These are phyloP conservation scores for Andricus curvator DNA, from an alignment of 2,888 invertebrate genomes.

Conservation along the genomic window DNA sequence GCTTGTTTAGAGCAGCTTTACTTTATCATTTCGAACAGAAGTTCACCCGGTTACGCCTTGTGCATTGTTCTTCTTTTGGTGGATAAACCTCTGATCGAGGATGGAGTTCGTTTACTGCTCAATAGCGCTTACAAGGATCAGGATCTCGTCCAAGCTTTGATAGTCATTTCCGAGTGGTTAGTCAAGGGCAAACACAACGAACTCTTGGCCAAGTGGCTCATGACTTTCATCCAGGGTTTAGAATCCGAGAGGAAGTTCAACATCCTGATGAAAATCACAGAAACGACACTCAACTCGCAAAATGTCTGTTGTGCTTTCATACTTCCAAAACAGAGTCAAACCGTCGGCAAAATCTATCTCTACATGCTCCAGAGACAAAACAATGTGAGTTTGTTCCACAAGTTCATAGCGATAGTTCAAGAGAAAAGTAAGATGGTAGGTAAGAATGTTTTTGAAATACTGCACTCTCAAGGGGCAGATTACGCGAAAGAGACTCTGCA, in stretches of 20 bases:
- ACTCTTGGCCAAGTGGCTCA: constrained; percentile 84
- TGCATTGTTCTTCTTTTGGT: constrained; percentile 82
- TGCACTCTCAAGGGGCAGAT: constrained; percentile 81
- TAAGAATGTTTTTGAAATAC: constrained; percentile 74
- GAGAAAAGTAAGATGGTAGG: constrained; percentile 61
- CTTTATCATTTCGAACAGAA: constrained; percentile 81
- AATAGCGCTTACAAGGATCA: constrained; percentile 77
- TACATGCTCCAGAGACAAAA: constrained; percentile 83
- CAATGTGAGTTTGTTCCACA: constrained; percentile 82
- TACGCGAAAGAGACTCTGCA: constrained; percentile 80
- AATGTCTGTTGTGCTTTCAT: constrained; percentile 59
- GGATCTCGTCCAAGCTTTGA: constrained; percentile 82
- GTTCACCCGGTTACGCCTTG: constrained; percentile 81
- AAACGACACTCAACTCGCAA: constrained; percentile 79
- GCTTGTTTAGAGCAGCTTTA: constrained; percentile 82
- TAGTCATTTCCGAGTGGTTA: constrained; percentile 85
- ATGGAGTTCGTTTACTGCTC: constrained; percentile 79
- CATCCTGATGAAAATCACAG: constrained; percentile 82
- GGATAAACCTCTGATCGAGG: constrained; percentile 55
- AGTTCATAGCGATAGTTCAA: constrained; percentile 79
- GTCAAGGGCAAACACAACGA: constrained; percentile 83
- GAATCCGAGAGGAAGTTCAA: constrained; percentile 80
- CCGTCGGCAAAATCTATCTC: constrained; percentile 83
- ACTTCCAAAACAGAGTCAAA: constrained; percentile 80
- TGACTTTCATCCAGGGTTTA: constrained; percentile 84